phyloP scores from a whole-genome alignment of 2,888 invertebrate genomes.

The Omphaloscelis lunosa region DNA sequence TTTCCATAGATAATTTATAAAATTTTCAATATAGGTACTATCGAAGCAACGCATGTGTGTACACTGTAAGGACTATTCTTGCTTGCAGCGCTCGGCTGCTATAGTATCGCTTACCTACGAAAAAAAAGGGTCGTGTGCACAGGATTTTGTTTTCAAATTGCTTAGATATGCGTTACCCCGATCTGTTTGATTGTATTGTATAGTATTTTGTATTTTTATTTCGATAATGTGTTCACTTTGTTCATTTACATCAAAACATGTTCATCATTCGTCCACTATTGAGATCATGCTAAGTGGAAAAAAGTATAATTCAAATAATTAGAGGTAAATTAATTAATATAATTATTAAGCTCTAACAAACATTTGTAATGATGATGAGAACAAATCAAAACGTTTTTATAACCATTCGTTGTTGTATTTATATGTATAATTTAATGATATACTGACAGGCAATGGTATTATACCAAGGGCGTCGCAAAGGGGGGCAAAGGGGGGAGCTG shows the following conservation, averaged over 20 bases:
- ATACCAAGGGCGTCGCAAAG: too few relatives aligned
- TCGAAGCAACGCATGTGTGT: too few relatives aligned
- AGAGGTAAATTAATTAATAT: too few relatives aligned
- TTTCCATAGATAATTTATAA: background rate
- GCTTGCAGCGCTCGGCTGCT: too few relatives aligned
- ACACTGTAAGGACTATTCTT: too few relatives aligned
- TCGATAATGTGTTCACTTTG: background rate
- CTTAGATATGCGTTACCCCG: too few relatives aligned
- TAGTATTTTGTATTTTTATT: constrained; percentile 4
- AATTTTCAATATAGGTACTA: background rate
- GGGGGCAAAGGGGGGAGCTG: too few relatives aligned
- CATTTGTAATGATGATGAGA: background rate
- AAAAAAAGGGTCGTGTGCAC: too few relatives aligned
- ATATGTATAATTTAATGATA: too few relatives aligned
- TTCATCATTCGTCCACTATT: background rate
- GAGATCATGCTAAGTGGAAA: background rate
- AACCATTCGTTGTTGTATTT: background rate
- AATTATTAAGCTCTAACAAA: background rate
- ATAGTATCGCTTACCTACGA: too few relatives aligned
- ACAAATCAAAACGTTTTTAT: background rate
- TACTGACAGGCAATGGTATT: too few relatives aligned
- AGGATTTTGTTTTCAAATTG: too few relatives aligned
- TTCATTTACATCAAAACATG: background rate
- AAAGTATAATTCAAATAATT: background rate
- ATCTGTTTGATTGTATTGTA: background rate